These are phyloP conservation scores for Lasiurus borealis DNA, from an alignment of 2,113 vertebrate genomes.

Conservation along the genomic window DNA sequence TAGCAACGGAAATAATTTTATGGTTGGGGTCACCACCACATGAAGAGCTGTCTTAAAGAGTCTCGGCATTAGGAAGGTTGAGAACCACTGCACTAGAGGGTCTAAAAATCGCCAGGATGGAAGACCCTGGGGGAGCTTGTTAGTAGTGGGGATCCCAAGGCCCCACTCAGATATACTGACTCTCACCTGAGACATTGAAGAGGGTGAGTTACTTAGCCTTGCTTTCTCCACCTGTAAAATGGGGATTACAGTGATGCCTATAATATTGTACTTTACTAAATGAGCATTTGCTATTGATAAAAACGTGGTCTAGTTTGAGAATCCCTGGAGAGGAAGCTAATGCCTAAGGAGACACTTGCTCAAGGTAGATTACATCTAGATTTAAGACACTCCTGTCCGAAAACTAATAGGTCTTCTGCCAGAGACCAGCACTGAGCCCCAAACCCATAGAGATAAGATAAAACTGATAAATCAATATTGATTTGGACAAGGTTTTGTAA, in stretches of 20 bases:
- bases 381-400: not conserved
- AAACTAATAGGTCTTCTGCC: not conserved
- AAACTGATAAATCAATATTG: slow-evolving; percentile 39
- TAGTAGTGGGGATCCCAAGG: not conserved
- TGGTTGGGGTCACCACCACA: no score
- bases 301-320: not conserved
- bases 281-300: not conserved
- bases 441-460: not conserved
- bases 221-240: slow-evolving; percentile 22
- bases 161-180: not conserved
- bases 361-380: not conserved
- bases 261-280: not conserved
- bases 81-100: not conserved
- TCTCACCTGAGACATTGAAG: not conserved
- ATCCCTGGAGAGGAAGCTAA: not conserved
- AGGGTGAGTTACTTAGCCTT: not conserved
- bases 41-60: no score
- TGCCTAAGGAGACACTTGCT: not conserved
- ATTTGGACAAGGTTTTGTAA: slow-evolving; percentile 36
- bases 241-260: not conserved
- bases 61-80: no score
- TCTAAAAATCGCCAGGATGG: not conserved
- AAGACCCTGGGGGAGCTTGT: not conserved
- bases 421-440: not conserved
- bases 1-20: no score